Percentiles rank a stretch among this genome's conserved stretches.
phyloP scores from a whole-genome alignment of 2,888 invertebrate genomes.

The Scaptodrosophila latifasciaeformis region DNA sequence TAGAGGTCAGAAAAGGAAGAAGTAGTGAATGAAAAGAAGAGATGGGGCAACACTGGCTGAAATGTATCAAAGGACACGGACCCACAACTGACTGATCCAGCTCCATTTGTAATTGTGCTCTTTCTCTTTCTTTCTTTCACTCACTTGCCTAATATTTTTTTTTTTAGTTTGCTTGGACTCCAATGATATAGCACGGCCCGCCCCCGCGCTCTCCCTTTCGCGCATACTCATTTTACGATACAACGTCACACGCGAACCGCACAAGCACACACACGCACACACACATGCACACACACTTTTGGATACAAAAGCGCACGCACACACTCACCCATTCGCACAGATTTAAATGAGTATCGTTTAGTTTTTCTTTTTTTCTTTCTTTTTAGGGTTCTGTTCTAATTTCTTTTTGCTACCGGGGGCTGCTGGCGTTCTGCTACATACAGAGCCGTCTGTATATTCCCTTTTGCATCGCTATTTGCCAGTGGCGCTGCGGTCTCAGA shows the following conservation, averaged over 20 bases:
- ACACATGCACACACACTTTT: constrained; percentile 35
- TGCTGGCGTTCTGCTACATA: background rate
- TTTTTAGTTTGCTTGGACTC: constrained; percentile 23
- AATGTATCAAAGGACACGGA: constrained; percentile 1
- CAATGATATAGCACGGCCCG: constrained; percentile 39
- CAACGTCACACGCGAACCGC: constrained; percentile 56
- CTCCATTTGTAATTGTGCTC: constrained; percentile 7
- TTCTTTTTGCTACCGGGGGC: too few species aligned
- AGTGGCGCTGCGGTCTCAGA: background rate
- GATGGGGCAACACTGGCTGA: background rate
- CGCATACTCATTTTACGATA: constrained; percentile 44
- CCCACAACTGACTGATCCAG: background rate
- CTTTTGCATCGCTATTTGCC: background rate
- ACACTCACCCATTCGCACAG: constrained; percentile 33
- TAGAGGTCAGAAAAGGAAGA: constrained; percentile 13
- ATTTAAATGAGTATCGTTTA: constrained; percentile 54
- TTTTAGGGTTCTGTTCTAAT: background rate
- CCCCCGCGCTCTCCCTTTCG: constrained; percentile 40
- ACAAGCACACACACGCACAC: constrained; percentile 19
- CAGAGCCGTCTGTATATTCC: too few species aligned
- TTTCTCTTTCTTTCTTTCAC: constrained; percentile 23
- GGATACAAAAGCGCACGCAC: constrained; percentile 31
- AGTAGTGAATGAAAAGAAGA: background rate
- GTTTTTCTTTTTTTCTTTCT: constrained; percentile 5
- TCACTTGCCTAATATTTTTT: constrained; percentile 13